A percentile compares a stretch with the other conserved stretches of the same genome.
These are phyloP conservation scores for Willisornis vidua DNA, from an alignment of 2,113 vertebrate genomes.

Conservation along the genomic window DNA sequence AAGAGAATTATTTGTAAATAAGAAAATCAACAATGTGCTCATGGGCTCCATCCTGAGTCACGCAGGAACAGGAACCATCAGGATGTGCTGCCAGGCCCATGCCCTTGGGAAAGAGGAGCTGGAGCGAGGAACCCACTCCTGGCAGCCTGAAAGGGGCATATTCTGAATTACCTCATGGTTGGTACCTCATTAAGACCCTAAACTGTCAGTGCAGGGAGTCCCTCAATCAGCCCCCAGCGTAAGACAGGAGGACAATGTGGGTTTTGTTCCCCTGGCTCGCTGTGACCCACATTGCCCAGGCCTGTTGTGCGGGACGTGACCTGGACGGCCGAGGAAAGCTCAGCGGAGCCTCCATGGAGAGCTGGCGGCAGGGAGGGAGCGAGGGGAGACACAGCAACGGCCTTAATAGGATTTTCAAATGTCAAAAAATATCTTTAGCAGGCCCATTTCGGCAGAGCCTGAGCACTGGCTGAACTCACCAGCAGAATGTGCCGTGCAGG, in stretches of 20 bases:
- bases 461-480: background rate
- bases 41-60: background rate
- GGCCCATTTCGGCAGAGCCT: background rate
- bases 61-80: background rate
- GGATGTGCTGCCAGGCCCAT: background rate
- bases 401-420: slow-evolving; percentile 42
- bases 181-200: background rate
- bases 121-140: background rate
- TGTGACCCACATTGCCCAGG: slow-evolving; percentile 19
- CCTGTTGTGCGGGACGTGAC: slow-evolving; percentile 20
- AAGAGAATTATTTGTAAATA: background rate
- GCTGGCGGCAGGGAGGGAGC: background rate
- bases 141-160: background rate
- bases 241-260: background rate
- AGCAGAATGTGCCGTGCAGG: background rate
- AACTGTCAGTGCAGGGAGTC: background rate
- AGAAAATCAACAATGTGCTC: background rate
- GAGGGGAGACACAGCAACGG: background rate
- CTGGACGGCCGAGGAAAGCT: background rate
- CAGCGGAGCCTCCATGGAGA: background rate
- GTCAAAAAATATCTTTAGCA: slow-evolving; percentile 37
- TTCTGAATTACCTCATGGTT: background rate
- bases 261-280: background rate
- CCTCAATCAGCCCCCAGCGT: background rate
- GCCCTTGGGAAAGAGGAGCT: background rate